Percentiles rank a stretch among this genome's conserved stretches.
Conservation (phyloP, 1,140 invertebrate species). For the Capitella teleta region DNA sequence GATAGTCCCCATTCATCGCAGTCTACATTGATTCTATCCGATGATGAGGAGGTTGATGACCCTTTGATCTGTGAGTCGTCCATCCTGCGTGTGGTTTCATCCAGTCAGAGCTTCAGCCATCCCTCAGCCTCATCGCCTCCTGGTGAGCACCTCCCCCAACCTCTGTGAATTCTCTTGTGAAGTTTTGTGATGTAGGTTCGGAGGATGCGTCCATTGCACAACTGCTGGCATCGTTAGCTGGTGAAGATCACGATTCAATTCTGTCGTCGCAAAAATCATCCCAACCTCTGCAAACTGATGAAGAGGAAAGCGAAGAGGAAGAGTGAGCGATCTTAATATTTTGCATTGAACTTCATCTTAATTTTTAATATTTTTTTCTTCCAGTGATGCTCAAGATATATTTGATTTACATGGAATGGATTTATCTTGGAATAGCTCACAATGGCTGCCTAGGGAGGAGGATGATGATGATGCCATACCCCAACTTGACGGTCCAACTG, state of each 20-base stretch:
- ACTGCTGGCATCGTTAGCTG: constrained; percentile 44
- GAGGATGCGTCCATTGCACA: constrained; percentile 42
- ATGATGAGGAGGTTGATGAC: constrained; percentile 4
- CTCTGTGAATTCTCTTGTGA: no score
- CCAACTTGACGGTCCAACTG: constrained; percentile 32
- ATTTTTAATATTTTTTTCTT: neutral
- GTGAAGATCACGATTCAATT: constrained; percentile 29
- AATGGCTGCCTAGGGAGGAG: constrained; percentile 15
- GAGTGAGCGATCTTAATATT: no score
- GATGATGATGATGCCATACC: constrained; percentile 20
- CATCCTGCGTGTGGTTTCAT: constrained; percentile 25
- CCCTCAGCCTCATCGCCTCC: no score
- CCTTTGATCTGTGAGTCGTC: constrained; percentile 24
- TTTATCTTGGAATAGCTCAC: constrained; percentile 21
- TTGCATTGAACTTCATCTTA: no score
- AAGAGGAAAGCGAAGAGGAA: constrained; percentile 22
- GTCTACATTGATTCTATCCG: neutral
- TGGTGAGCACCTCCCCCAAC: no score
- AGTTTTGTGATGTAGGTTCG: neutral
- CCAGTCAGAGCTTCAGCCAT: constrained; percentile 26
- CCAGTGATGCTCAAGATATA: neutral
- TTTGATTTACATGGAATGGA: constrained; percentile 17
- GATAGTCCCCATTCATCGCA: no score
- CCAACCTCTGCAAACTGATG: constrained; percentile 12
- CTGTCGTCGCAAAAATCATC: constrained; percentile 16